Conservation (phyloP, 2,797 vertebrate species). For the Melanotaenia boesemani region DNA sequence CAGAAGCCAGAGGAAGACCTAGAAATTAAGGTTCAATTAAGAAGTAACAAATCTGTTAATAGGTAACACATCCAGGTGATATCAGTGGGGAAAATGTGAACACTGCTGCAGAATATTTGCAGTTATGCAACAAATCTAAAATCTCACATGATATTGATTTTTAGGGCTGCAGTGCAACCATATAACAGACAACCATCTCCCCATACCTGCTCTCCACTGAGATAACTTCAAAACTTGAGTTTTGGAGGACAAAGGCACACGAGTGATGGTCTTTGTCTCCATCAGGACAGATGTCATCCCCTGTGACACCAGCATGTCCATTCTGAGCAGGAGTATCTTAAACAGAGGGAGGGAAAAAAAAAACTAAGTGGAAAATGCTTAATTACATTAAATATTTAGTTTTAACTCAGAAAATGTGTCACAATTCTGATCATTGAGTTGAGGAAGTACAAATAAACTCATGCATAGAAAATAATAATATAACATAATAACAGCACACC, state of each 20-base stretch:
- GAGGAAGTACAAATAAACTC: neutral
- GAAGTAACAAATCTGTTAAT: neutral
- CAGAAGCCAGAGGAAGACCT: slow-evolving; percentile 85
- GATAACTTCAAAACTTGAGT: slow-evolving; percentile 81
- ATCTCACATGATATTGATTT: neutral
- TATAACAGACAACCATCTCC: neutral
- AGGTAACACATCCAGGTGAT: neutral
- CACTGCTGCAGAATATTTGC: neutral
- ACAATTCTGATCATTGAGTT: neutral
- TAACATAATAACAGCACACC: slow-evolving; percentile 23
- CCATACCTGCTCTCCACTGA: slow-evolving; percentile 81
- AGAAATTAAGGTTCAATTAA: slow-evolving; percentile 22
- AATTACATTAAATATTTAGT: neutral
- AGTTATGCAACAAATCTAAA: slow-evolving; percentile 5
- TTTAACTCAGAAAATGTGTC: neutral
- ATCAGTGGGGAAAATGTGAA: neutral
- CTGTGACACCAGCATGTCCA: slow-evolving; percentile 33
- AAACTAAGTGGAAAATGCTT: neutral
- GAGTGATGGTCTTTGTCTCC: slow-evolving; percentile 32
- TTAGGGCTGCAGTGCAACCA: neutral
- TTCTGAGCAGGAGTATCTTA: slow-evolving; percentile 64
- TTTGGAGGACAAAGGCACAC: slow-evolving; percentile 56
- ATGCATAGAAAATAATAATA: neutral
- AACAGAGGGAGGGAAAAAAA: neutral
- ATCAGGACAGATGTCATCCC: neutral